phyloP scores from a whole-genome alignment of 2,113 vertebrate species.

The Bubo bubo region DNA sequence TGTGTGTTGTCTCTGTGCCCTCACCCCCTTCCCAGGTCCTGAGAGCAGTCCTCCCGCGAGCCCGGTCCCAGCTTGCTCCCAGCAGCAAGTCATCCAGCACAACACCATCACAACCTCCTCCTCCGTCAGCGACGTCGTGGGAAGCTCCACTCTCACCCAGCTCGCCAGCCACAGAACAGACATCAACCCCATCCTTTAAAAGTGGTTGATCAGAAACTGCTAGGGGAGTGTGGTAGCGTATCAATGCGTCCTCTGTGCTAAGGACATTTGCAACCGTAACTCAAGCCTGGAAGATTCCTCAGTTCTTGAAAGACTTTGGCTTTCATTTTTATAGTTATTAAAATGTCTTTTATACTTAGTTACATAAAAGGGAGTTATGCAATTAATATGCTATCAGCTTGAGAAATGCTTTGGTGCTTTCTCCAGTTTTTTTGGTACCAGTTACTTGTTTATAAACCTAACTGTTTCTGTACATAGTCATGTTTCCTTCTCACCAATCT shows the following conservation, averaged over 20 bases:
- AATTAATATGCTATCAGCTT: constrained; percentile 85
- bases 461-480: constrained; percentile 81
- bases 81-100: constrained; percentile 99
- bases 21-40: constrained; percentile 82
- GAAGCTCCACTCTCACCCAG: constrained; percentile 88
- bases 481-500: constrained; percentile 66
- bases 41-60: constrained; percentile 95
- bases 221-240: constrained; percentile 69
- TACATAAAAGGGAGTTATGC: constrained; percentile 85
- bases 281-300: constrained; percentile 86
- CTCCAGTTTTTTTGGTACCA: constrained; percentile 86
- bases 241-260: constrained; percentile 69
- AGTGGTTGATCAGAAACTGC: constrained; percentile 68
- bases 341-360: constrained; percentile 84
- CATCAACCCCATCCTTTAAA: constrained; percentile 97
- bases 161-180: constrained; percentile 94
- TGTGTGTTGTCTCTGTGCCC: constrained; percentile 48
- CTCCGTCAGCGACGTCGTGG: constrained; percentile 86
- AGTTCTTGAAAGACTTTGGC: constrained; percentile 83
- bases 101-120: constrained; percentile 98
- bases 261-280: constrained; percentile 79
- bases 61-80: constrained; percentile 88
- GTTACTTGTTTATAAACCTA: constrained; percentile 81
- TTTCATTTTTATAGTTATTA: constrained; percentile 90
- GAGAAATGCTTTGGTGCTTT: constrained; percentile 82